Conservation (phyloP, 2,113 vertebrate species). For the Ursus arctos region DNA sequence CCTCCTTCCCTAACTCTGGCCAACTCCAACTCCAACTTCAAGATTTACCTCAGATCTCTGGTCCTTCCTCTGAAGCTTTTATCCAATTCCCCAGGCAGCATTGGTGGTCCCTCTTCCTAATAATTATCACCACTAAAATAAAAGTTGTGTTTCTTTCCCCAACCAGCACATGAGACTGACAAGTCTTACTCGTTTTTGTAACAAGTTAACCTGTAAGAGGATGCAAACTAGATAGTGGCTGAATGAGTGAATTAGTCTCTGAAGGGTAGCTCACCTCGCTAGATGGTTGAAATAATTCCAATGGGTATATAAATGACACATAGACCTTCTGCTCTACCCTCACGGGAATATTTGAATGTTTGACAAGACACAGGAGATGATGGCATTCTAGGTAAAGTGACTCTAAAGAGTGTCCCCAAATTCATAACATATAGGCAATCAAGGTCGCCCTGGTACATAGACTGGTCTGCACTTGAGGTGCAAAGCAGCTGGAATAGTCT, state of each 20-base stretch:
- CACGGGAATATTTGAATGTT: not conserved
- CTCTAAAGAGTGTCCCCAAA: not conserved
- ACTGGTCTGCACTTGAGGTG: not conserved
- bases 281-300: conserved; percentile 35
- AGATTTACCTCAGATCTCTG: not conserved
- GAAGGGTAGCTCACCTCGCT: not conserved
- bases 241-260: not conserved
- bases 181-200: conserved; percentile 35
- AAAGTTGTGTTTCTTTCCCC: not conserved
- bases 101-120: not conserved
- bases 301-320: not conserved
- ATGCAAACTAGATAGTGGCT: not conserved
- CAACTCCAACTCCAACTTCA: conserved; percentile 15
- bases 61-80: not conserved
- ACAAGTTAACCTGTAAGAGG: conserved; percentile 16
- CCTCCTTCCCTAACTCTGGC: not conserved
- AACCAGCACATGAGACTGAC: not conserved
- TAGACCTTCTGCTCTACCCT: not conserved
- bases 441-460: not conserved
- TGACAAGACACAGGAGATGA: not conserved
- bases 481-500: not conserved
- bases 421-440: not conserved
- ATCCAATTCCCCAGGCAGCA: not conserved
- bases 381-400: not conserved
- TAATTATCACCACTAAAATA: not conserved